Evolutionary conservation across 2,113 vertebrate species (phyloP), one percentile per base, ranked within the genome.

Genomic region (Dicentrarchus labrax): DNA sequence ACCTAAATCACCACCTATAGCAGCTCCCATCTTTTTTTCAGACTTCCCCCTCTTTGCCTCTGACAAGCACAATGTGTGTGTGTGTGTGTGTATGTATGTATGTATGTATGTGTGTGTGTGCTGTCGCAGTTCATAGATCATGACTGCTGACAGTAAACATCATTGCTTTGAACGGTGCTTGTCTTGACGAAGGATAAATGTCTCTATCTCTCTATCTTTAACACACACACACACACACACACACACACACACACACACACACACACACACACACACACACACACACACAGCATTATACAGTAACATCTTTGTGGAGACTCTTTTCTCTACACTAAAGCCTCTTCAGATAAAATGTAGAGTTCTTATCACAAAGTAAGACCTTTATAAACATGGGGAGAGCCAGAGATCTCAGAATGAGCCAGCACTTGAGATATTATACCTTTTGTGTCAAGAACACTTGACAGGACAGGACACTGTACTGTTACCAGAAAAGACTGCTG

Each of bases 121-220:
- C 6, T 47, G 22, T 13, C 53, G 21, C n/a, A 51, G 61, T 59
- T 50, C 69, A 74, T 76, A 78, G 66, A 76, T 83, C 84, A 71
- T 12, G 13, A 30, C 45, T 61, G 59, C 65, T 85, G 86, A 87
- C 69, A 81, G 74, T 67, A 57, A 47, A 77, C 72, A 80, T 91
- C 72, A 84, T 80, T 43, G 62, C 68, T 82, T 66, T 80, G 83
- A 87, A 86, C 43, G 53, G 5, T 65, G 70, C 73, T 83, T 83
- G 80, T 90, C 86, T 76, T 82, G 76, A 67, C 10, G 5, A 81
- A 70, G 38, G 77, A 88, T 79, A 65, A 77, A 89, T 65, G 80
- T 68, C 66, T 85, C 61, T 36, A 59, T 90, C 75, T 68, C 66
- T 85, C 61, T 36, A 59, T 90, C 75, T 72, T 62, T 36, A 53